Base-by-base conservation (phyloP, 1,140 invertebrate species). In the Leucophenga varia region DNA sequence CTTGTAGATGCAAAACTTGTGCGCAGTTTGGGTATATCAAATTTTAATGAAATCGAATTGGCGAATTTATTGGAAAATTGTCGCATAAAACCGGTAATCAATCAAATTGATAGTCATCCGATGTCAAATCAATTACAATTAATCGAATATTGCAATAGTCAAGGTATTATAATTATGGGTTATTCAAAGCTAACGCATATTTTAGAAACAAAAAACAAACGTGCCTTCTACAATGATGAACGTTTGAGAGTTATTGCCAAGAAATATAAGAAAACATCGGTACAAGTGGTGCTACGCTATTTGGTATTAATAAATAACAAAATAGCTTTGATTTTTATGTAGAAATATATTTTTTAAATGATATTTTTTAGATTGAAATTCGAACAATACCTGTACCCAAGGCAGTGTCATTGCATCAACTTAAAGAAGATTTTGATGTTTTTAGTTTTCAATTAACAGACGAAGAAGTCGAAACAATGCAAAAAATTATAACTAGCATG, bases 41-140 rank as follows among this genome's bases (percentile, higher is more conserved):
- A 92, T 69, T 93, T 93, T 63, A 91, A 88, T 61, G 80, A 73
- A 32, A 74, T 82, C 55, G 90, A 93, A 35, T 79, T 91, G n/a
- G 74, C 82, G 40, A 74, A 83, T 21, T 65, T 93, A 18, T 53
- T 90, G 19, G 73, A 80, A 10, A 72, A 73, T 12, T 79, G 79
- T 13, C 81, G 69, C 47, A 83, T 91, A 35, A 84, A 84, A 64
- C 90, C 89, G 13, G 82, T 82, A 13, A 80, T 78, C 7, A 81
- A 86, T 68, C 87, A 91, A 81, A 81, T 79, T 32, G 88, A 90
- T 70, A 81, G 82, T 44, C 86, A 89, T 68, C 83, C 82, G 0
- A 88, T 86, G 64, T 72, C 89, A 12, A 84, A 84, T 46, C 88
- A 91, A 63, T 79, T 78, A 3, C 78, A 82, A 39, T 74, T 93